Evolutionary conservation across 2,797 vertebrate species (phyloP).

Genomic region (Spinus pinus): DNA sequence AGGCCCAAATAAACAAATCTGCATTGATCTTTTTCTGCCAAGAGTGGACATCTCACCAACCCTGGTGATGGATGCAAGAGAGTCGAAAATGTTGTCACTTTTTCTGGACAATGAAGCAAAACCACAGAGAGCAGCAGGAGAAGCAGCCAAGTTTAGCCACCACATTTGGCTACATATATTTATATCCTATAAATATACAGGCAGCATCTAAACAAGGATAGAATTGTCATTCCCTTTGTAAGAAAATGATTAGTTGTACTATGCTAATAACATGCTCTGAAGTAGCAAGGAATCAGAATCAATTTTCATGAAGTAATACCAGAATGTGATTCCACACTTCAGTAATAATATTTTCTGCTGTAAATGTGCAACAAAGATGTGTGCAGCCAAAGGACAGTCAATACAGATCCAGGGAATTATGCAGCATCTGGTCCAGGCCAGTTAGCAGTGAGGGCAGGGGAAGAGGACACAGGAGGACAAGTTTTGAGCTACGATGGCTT

Average conservation of each 20-base stretch:
- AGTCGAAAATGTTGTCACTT: background rate
- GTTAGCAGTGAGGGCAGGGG: background rate
- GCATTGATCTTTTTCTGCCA: background rate
- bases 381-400: background rate
- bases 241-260: background rate
- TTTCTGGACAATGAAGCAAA: conserved; percentile 7
- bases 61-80: background rate
- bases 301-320: background rate
- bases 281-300: background rate
- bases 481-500: background rate
- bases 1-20: background rate
- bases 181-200: conserved; percentile 11
- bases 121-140: background rate
- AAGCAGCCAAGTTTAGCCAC: background rate
- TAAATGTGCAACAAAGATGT: background rate
- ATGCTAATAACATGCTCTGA: background rate
- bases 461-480: background rate
- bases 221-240: background rate
- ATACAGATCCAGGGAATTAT: background rate
- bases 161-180: background rate
- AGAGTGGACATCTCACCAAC: background rate
- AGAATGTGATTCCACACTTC: background rate
- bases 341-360: background rate
- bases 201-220: background rate
- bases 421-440: background rate